Conservation (phyloP, 2,113 vertebrate species). For the Neotoma lepida region DNA sequence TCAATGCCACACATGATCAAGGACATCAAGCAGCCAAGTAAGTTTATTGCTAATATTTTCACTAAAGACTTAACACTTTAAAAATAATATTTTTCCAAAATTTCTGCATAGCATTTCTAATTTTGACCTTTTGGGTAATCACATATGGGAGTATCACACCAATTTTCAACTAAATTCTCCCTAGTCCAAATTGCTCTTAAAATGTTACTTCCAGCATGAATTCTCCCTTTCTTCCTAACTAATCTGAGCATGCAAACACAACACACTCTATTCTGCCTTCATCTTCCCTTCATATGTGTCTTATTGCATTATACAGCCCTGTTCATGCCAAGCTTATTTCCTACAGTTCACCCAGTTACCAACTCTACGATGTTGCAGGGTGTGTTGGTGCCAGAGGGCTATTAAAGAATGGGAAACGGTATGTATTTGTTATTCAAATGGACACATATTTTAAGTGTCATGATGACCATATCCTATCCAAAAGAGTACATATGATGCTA, state of each 20-base stretch:
- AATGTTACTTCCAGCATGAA: not conserved
- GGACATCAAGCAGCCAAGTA: not conserved
- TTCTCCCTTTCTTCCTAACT: not conserved
- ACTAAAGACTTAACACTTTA: not conserved
- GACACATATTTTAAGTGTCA: not conserved
- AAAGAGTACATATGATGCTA: not conserved
- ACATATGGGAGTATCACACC: not conserved
- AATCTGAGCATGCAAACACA: not conserved
- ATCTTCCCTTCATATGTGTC: not conserved
- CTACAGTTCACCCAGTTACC: not conserved
- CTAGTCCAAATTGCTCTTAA: slow-evolving; percentile 11
- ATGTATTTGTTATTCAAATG: slow-evolving; percentile 1
- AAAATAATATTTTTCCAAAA: not conserved
- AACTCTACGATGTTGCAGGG: not conserved
- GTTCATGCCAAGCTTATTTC: not conserved
- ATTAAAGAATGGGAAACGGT: not conserved
- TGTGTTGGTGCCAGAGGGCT: not conserved
- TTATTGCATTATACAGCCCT: not conserved
- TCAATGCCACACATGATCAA: not conserved
- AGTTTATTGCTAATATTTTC: not conserved
- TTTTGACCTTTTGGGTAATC: slow-evolving; percentile 6
- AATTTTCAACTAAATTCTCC: not conserved
- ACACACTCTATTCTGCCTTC: not conserved
- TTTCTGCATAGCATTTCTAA: not conserved
- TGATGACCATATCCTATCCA: not conserved